phyloP scores from a whole-genome alignment of 2,888 invertebrate genomes.

The Pseudanteris insignis region DNA sequence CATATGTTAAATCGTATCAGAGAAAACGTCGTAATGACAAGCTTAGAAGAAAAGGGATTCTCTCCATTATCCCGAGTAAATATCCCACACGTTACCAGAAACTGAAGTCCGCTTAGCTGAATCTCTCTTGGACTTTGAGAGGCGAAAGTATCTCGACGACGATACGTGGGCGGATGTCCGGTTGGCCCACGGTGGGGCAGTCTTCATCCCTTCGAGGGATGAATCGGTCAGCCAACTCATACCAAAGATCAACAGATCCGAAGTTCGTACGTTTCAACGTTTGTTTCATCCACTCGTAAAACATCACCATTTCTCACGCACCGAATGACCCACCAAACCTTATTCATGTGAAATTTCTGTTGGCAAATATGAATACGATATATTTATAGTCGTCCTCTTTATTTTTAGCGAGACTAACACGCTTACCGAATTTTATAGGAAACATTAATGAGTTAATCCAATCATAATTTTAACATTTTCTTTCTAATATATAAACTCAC shows the following conservation, averaged over 20 bases:
- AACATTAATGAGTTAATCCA: too few species aligned
- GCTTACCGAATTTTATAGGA: too few species aligned
- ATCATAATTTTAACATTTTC: too few species aligned
- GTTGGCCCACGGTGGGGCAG: constrained; percentile 23
- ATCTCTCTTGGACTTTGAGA: constrained; percentile 12
- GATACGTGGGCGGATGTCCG: constrained; percentile 45
- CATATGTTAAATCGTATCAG: constrained; percentile 36
- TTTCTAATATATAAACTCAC: too few species aligned
- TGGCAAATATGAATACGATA: not conserved
- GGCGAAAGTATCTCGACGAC: constrained; percentile 32
- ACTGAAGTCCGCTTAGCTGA: constrained; percentile 22
- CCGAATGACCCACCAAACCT: constrained; percentile 12
- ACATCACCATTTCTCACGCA: constrained; percentile 37
- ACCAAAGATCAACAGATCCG: constrained; percentile 41
- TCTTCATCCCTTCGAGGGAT: constrained; percentile 16
- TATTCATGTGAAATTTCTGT: constrained; percentile 14
- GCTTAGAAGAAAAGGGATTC: constrained; percentile 33
- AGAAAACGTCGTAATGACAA: constrained; percentile 35
- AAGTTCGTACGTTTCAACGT: constrained; percentile 12
- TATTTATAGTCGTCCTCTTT: too few species aligned
- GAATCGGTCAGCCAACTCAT: constrained; percentile 38
- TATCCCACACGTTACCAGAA: constrained; percentile 35
- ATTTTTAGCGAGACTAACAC: too few species aligned
- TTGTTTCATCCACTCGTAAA: constrained; percentile 33
- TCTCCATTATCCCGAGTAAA: constrained; percentile 45